Percentiles rank a stretch among this genome's conserved stretches.
Evolutionary conservation across 2,113 vertebrate species (phyloP).

Genomic region (Paraplagusia blochii): DNA sequence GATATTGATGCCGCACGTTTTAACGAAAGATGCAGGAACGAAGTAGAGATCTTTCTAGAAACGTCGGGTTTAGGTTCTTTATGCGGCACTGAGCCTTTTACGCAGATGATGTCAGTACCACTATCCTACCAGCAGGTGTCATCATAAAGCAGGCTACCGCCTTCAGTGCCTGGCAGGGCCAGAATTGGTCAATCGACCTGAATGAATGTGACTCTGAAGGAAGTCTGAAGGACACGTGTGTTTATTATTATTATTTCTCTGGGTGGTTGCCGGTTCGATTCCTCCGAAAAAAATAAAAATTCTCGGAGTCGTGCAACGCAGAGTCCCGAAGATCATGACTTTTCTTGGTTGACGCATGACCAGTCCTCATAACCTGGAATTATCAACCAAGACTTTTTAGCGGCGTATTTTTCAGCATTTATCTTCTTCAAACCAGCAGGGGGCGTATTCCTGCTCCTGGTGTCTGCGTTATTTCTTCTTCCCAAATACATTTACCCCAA

Average conservation of each 20-base stretch:
- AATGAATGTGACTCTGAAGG: conserved; percentile 2
- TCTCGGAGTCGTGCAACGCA: not conserved
- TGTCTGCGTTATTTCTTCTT: too few species aligned
- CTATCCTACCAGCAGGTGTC: conserved; percentile 51
- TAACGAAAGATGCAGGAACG: not conserved
- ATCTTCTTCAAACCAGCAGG: too few species aligned
- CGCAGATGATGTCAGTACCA: conserved; percentile 20
- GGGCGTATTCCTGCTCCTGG: too few species aligned
- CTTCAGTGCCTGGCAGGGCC: not conserved
- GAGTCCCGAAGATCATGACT: conserved; percentile 38
- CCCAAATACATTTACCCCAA: too few species aligned
- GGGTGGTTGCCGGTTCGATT: not conserved
- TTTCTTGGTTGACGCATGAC: too few species aligned
- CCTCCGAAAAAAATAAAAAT: too few species aligned
- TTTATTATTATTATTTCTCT: not conserved
- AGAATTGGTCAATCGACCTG: conserved; percentile 16
- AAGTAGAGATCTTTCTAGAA: too few species aligned
- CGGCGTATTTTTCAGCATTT: too few species aligned
- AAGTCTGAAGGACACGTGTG: conserved; percentile 9
- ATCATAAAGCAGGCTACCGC: conserved; percentile 31
- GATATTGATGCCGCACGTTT: not conserved
- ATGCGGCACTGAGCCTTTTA: not conserved
- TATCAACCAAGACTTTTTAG: too few species aligned
- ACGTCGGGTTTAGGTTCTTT: not conserved
- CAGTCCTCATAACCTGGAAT: too few species aligned